A percentile compares a stretch with the other conserved stretches of the same genome.
Conservation (phyloP, 1,140 invertebrate species). For the Leptinotarsa undecemlineata region DNA sequence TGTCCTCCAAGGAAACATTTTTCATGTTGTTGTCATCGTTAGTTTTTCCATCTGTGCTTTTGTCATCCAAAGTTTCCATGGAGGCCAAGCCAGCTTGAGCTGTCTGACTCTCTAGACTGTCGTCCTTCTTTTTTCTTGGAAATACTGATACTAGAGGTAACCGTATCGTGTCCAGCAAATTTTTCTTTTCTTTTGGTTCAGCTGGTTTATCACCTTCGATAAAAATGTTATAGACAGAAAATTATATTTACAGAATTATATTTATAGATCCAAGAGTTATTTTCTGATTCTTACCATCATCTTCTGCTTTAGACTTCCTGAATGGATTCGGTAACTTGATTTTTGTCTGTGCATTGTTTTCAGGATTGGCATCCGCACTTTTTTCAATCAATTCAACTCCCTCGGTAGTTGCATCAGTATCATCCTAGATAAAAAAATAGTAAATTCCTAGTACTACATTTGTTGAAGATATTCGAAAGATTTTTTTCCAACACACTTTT, state of each 20-base stretch:
- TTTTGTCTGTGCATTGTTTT: constrained; percentile 43
- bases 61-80: constrained; percentile 75
- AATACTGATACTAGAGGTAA: constrained; percentile 68
- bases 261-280: too few species aligned
- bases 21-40: constrained; percentile 70
- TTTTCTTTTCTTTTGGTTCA: constrained; percentile 53
- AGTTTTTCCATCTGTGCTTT: constrained; percentile 56
- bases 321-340: constrained; percentile 56
- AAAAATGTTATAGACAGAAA: background rate
- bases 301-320: constrained; percentile 50
- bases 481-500: too few species aligned
- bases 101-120: constrained; percentile 49
- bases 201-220: constrained; percentile 38
- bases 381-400: constrained; percentile 50
- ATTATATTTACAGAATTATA: too few species aligned
- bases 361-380: constrained; percentile 48
- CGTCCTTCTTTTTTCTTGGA: constrained; percentile 51
- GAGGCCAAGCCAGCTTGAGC: constrained; percentile 72
- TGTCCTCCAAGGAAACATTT: constrained; percentile 64
- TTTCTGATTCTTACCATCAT: constrained; percentile 39
- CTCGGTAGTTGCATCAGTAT: constrained; percentile 45
- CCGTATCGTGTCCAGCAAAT: constrained; percentile 65
- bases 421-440: constrained; percentile 41
- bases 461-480: background rate
- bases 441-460: background rate